phyloP scores from a whole-genome alignment of 2,113 vertebrate genomes.

The Corapipo altera region DNA sequence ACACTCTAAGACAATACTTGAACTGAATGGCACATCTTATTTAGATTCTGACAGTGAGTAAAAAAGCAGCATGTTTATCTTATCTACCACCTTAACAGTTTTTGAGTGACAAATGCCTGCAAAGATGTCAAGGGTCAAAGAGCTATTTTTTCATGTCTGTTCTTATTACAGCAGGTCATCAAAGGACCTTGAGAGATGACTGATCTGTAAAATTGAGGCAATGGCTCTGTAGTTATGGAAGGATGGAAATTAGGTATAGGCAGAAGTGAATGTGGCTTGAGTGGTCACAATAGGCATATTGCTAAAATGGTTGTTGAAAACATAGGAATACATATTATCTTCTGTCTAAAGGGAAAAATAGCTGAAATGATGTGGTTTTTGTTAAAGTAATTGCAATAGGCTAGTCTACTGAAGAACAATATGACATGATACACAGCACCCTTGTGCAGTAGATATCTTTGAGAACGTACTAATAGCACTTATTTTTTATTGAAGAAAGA shows the following conservation, averaged over 20 bases:
- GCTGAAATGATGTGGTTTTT: not conserved
- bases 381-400: not conserved
- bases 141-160: not conserved
- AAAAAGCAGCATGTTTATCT: not conserved
- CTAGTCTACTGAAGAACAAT: not conserved
- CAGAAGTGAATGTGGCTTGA: not conserved
- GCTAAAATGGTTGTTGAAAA: not conserved
- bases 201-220: not conserved
- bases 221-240: not conserved
- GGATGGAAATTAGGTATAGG: not conserved
- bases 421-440: rapidly evolving
- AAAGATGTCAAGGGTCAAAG: not conserved
- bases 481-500: not conserved
- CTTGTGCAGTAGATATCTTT: not conserved
- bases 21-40: not conserved
- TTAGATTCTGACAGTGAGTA: not conserved
- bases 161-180: not conserved
- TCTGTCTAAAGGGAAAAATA: not conserved
- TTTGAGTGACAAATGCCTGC: not conserved
- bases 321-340: not conserved
- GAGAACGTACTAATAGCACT: not conserved
- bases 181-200: not conserved
- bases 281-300: not conserved
- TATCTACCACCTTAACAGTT: not conserved
- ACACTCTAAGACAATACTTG: not conserved